Base-by-base conservation (phyloP, 2,797 vertebrate genomes). In the Gymnopithys bicolor region DNA sequence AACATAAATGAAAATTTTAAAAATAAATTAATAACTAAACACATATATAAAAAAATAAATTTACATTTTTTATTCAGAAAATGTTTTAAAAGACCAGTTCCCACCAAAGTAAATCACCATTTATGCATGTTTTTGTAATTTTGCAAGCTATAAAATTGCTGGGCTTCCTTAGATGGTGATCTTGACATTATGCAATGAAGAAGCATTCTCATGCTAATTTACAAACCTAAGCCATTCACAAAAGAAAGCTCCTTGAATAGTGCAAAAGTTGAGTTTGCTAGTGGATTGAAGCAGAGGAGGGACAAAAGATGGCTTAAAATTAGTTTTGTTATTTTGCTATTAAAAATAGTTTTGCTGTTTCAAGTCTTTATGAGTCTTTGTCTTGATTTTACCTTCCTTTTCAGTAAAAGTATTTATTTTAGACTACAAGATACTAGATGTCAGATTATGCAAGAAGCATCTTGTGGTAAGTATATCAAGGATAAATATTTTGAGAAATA, bases 191-290 rank as follows among this genome's bases (percentile, higher is more conserved):
- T 84, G 79, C 78, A 96, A 95, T 94, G 91, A 89, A 67, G 41
- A 16, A 89, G 30, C 55, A 97, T 98, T 98, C 64, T 98, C 89
- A 98, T 98, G 97, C 81, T 98, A 98, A 98, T 97, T 46, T 67
- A 2, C 55, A 89, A 83, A 95, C 95, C 71, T 90, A 95, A 86
- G 91, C 85, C 83, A 84, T 95, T 97, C 86, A 97, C 87, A 96
- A 96, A 94, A 56, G 83, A 95, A 97, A 92, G 32, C 66, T 84
- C 82, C 64, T 19, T 97, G 95, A 98, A 97, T 92, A 77, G 95
- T 91, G 93, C 63, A 97, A 92, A 98, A 96, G 84, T 96, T 97
- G 95, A 93, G 62, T 77, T 77, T 94, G 60, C 74, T 96, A 84
- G 86, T 84, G 76, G 4, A 86, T 93, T 94, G 87, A 96, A 93